phyloP scores from a whole-genome alignment of 2,888 invertebrate genomes.

The Tetranychus piercei region DNA sequence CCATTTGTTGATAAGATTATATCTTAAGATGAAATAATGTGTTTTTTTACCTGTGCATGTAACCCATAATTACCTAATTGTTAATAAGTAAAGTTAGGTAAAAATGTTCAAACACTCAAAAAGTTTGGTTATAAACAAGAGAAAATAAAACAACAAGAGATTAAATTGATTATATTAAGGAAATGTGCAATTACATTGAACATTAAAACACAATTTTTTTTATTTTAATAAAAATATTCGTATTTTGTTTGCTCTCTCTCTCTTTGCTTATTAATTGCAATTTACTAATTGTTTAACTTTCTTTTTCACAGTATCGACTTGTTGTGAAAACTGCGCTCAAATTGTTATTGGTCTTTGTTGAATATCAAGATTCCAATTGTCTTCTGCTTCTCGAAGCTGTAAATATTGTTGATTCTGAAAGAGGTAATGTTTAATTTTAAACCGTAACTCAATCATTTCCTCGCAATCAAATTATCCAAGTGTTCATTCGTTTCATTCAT shows the following conservation, averaged over 20 bases:
- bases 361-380: constrained; percentile 89
- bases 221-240: neutral
- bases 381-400: constrained; percentile 75
- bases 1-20: neutral
- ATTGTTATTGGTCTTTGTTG: constrained; percentile 86
- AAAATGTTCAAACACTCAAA: neutral
- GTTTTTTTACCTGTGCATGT: neutral
- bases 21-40: neutral
- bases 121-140: too few relatives aligned
- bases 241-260: neutral
- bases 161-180: too few relatives aligned
- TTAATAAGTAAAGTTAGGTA: neutral
- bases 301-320: constrained; percentile 49
- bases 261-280: neutral
- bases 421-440: constrained; percentile 35
- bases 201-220: neutral
- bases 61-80: neutral
- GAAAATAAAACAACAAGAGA: too few relatives aligned
- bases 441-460: neutral
- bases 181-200: too few relatives aligned
- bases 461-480: neutral
- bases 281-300: neutral
- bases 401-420: constrained; percentile 53
- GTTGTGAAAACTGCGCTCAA: constrained; percentile 96
- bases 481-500: neutral